Percentiles rank a stretch among this genome's conserved stretches.
Conservation (phyloP, 2,797 vertebrate species). For the Pogoniulus pusillus region DNA sequence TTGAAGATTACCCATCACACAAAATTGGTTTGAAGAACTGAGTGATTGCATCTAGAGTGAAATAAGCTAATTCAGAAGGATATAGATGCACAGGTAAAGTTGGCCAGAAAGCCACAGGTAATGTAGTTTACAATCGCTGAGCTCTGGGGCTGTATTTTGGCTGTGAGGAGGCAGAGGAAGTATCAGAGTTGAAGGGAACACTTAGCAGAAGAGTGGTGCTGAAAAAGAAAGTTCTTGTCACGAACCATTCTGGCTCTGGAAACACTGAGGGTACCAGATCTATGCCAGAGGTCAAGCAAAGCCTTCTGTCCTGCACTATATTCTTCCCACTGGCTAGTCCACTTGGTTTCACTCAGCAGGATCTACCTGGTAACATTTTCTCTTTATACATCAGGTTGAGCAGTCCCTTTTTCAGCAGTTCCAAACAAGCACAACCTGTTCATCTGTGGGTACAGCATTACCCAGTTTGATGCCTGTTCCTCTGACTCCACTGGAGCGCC, state of each 20-base stretch:
- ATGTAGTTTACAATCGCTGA: neutral
- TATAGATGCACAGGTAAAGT: neutral
- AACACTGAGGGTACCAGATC: neutral
- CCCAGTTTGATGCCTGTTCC: neutral
- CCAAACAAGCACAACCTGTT: slow-evolving; percentile 1
- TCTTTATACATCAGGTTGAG: neutral
- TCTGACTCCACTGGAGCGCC: neutral
- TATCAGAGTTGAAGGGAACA: neutral
- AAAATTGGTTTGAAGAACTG: neutral
- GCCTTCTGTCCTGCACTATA: neutral
- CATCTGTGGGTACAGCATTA: neutral
- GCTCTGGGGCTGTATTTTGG: neutral
- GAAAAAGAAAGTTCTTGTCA: neutral
- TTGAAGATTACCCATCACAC: neutral
- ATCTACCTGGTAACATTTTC: neutral
- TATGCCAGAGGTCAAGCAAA: slow-evolving; percentile 1
- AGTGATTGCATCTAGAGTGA: neutral
- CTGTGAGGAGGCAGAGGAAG: neutral
- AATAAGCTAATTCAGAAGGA: neutral
- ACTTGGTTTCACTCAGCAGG: neutral
- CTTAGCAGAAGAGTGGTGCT: neutral
- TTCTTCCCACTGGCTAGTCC: slow-evolving; percentile 5
- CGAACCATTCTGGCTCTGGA: neutral
- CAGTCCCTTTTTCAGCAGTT: neutral
- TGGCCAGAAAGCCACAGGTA: neutral